These are phyloP conservation scores for Agonum fuliginosum DNA, from an alignment of 2,888 invertebrate species.

Conservation along the genomic window DNA sequence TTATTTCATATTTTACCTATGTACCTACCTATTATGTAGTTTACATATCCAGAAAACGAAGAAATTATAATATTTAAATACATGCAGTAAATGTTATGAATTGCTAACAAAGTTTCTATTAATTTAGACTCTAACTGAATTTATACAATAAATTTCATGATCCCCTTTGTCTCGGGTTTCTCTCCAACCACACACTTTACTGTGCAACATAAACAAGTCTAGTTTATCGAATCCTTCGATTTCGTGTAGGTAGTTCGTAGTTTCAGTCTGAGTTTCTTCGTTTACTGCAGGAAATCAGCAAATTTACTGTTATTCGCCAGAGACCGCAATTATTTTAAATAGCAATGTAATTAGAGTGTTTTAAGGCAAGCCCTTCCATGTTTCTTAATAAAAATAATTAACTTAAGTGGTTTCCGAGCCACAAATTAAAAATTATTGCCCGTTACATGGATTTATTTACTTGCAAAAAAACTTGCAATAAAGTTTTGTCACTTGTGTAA, in stretches of 20 bases:
- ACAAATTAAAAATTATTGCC: conserved; percentile 54
- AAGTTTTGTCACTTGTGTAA: conserved; percentile 33
- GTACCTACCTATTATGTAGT: too few relatives aligned
- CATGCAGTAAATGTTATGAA: too few relatives aligned
- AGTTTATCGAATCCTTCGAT: conserved; percentile 4
- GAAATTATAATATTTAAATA: too few relatives aligned
- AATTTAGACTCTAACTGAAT: too few relatives aligned
- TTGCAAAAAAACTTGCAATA: conserved; percentile 15
- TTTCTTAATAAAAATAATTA: conserved; percentile 56
- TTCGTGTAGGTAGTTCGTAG: neutral
- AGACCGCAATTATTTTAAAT: conserved; percentile 40
- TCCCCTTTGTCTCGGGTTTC: too few relatives aligned
- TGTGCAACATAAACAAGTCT: neutral
- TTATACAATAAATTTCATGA: too few relatives aligned
- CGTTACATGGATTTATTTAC: conserved; percentile 22
- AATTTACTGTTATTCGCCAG: conserved; percentile 24
- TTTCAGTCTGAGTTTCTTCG: neutral
- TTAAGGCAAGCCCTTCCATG: conserved; percentile 44
- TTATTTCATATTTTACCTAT: too few relatives aligned
- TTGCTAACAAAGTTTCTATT: too few relatives aligned
- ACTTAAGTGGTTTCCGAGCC: conserved; percentile 47
- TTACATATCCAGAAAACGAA: too few relatives aligned
- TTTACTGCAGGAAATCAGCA: conserved; percentile 8
- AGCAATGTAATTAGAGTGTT: conserved; percentile 42
- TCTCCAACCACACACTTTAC: neutral